Percentiles rank a stretch among this genome's conserved stretches.
Evolutionary conservation across 2,797 vertebrate species (phyloP).

Genomic region (Cygnus olor): DNA sequence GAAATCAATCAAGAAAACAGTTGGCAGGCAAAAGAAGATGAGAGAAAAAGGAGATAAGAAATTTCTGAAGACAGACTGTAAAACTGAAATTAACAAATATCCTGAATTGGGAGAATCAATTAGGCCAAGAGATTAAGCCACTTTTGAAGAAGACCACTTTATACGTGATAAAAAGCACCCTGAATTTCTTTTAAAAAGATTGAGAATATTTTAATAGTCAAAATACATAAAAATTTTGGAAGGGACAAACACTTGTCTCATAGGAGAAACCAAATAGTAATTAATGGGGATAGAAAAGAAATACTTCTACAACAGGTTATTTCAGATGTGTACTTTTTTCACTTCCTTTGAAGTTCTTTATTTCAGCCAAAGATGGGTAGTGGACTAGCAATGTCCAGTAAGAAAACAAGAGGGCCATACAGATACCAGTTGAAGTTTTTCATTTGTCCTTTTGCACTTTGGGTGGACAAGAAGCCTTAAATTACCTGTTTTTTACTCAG

Average conservation of each 20-base stretch:
- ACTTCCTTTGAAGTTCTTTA: neutral
- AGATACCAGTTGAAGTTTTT: neutral
- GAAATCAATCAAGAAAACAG: conserved; percentile 19
- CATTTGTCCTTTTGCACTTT: too few species aligned
- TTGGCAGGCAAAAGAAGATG: neutral
- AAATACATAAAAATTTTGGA: neutral
- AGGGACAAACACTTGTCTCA: neutral
- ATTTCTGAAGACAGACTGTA: neutral
- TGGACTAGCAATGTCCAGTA: neutral
- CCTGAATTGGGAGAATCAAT: neutral
- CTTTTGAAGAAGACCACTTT: neutral
- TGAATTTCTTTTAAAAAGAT: neutral
- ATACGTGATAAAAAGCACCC: neutral
- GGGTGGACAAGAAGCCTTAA: neutral
- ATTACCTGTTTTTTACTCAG: neutral
- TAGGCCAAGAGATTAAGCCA: neutral
- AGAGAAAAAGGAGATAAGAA: neutral
- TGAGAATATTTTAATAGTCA: neutral
- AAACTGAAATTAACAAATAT: neutral
- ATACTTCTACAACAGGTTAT: neutral
- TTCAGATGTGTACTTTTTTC: neutral
- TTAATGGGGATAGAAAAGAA: neutral
- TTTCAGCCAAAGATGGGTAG: neutral
- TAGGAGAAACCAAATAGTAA: neutral
- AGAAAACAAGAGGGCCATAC: neutral